Conservation (phyloP, 2,113 vertebrate genomes). For the Neodon shergylaensis region DNA sequence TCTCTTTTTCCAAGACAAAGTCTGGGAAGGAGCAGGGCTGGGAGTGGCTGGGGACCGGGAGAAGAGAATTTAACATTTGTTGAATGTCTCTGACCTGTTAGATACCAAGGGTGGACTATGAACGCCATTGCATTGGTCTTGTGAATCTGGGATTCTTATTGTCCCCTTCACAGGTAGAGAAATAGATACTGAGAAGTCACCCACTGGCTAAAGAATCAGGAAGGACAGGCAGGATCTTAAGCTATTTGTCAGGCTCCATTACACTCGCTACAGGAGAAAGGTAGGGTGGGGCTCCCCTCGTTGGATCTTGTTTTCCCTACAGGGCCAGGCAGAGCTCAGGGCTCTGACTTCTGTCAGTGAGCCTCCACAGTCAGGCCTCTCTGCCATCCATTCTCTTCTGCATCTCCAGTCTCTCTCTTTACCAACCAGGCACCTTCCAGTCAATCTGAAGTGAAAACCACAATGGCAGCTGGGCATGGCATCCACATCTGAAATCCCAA, state of each 20-base stretch:
- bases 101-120: not conserved
- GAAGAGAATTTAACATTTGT: not conserved
- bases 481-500: not conserved
- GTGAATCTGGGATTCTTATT: not conserved
- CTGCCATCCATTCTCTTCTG: not conserved
- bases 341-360: not conserved
- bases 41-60: slow-evolving; percentile 18
- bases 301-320: not conserved
- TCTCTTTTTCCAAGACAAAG: slow-evolving; percentile 50
- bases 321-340: not conserved
- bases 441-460: not conserved
- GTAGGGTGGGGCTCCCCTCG: not conserved
- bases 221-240: slow-evolving; percentile 15
- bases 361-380: not conserved
- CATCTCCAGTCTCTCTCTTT: not conserved
- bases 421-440: not conserved
- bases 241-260: not conserved
- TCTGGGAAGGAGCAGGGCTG: slow-evolving; percentile 43
- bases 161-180: not conserved
- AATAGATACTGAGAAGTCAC: not conserved
- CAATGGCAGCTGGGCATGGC: not conserved
- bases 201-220: not conserved
- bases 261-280: not conserved
- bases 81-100: not conserved
- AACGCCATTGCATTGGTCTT: not conserved